A percentile compares a stretch with the other conserved stretches of the same genome.
Evolutionary conservation across 2,113 vertebrate species (phyloP).

Genomic region (Lophochroa leadbeateri): DNA sequence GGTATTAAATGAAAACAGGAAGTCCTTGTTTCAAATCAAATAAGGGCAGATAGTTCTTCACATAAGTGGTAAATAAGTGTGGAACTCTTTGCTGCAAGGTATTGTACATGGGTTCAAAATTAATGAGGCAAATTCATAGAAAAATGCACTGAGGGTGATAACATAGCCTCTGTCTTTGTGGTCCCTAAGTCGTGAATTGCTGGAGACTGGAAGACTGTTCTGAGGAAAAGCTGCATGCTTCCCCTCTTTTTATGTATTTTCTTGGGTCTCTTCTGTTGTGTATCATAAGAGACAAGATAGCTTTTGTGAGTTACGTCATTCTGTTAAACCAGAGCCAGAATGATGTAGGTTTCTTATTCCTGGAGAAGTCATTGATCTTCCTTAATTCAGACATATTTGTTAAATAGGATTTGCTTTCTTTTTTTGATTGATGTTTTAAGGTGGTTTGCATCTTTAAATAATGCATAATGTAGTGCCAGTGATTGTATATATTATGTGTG

Average conservation of each 20-base stretch:
- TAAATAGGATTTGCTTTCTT: not conserved
- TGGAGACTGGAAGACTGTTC: not conserved
- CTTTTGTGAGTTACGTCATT: not conserved
- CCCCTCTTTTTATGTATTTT: not conserved
- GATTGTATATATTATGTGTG: not conserved
- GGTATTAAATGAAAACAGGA: not conserved
- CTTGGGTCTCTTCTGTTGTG: not conserved
- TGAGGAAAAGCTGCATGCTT: not conserved
- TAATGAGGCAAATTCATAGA: not conserved
- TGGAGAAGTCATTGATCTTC: not conserved
- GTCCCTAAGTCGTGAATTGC: not conserved
- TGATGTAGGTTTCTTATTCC: not conserved
- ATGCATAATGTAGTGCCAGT: not conserved
- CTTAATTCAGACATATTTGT: not conserved
- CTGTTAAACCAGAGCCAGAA: not conserved
- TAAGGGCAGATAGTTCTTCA: not conserved
- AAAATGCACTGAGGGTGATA: not conserved
- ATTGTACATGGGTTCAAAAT: not conserved
- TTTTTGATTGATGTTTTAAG: not conserved
- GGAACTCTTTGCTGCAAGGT: not conserved
- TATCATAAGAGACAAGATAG: not conserved
- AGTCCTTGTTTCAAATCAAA: not conserved
- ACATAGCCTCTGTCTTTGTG: not conserved
- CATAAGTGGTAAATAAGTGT: not conserved
- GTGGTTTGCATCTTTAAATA: not conserved